Evolutionary conservation across 2,888 invertebrate genomes (phyloP).

Genomic region (Polydrusus cervinus): DNA sequence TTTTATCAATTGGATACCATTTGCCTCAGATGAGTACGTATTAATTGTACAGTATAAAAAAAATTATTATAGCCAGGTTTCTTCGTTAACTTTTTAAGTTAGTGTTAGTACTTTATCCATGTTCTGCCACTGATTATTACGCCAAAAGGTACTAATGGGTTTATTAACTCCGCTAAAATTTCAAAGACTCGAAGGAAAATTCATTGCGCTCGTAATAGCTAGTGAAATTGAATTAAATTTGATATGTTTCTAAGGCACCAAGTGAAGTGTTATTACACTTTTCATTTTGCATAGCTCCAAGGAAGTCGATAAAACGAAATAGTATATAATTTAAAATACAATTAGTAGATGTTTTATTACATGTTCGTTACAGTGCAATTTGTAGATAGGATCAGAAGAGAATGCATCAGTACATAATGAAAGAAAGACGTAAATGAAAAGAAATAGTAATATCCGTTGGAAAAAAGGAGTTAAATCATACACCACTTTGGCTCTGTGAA

Average conservation of each 20-base stretch:
- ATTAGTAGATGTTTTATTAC: slow-evolving; percentile 15
- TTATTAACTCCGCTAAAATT: not conserved
- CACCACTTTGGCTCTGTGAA: no score
- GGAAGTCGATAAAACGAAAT: slow-evolving; percentile 28
- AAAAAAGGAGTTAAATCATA: no score
- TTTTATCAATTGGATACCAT: no score
- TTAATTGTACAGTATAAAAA: no score
- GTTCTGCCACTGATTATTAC: not conserved
- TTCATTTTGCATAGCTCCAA: slow-evolving; percentile 24
- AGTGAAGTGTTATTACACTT: slow-evolving; percentile 32
- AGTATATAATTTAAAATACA: slow-evolving; percentile 20
- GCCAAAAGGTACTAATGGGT: slow-evolving; percentile 13
- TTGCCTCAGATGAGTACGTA: no score
- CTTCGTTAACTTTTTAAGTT: no score
- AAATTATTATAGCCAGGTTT: no score
- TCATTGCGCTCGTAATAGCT: slow-evolving; percentile 4
- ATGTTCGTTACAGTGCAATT: not conserved
- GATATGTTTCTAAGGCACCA: slow-evolving; percentile 17
- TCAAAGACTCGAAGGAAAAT: slow-evolving; percentile 5
- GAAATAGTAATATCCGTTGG: no score
- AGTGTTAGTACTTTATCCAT: not conserved
- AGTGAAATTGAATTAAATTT: slow-evolving; percentile 27
- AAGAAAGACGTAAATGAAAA: not conserved
- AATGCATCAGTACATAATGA: not conserved
- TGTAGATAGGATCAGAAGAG: not conserved